Evolutionary conservation across 2,888 invertebrate genomes (phyloP), one percentile per base, ranked within the genome.

Genomic region (Bimastos eiseni): DNA sequence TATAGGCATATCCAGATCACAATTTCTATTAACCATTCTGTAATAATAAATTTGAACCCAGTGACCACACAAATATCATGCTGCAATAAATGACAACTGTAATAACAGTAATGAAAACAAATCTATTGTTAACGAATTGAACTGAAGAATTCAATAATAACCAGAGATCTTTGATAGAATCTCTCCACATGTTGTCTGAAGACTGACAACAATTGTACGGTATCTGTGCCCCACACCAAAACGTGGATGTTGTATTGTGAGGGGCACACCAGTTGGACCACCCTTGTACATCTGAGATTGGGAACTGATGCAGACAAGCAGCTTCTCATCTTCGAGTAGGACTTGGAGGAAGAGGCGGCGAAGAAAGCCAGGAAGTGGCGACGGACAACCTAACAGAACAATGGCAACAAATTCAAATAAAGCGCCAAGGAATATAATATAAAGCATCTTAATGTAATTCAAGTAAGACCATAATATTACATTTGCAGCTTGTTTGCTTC

Each of bases 291-390:
- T 92, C 88, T 92, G 93, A 89, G 92, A 90, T 6, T 89, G 88
- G 38, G 92, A 90, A 30, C 90, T 89, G 34, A 93, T 37, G 38
- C 90, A 89, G 44, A 93, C 91, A 19, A 91, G 38, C 33, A 97
- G 96, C 93, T 97, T 97, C 95, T 98, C 98, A 94, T 97, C 97
- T 94, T 98, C 98, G 92, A 98, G 95, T 92, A 98, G 96, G 91
- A 98, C 96, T 94, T 98, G 98, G 90, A 98, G 96, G 92, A 98
- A 97, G 91, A 98, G 95, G 90, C 98, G 96, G 44, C 98, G 96
- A 84, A 98, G 97, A 95, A 98, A 98, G 17, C 98, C 98, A 0
- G 97, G 97, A 94, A 98, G 93, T 0, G 93, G 94, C 92, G 91
- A 92, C 34, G 38, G 70, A 83, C 41, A 91, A 3, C 83, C 89